phyloP scores from a whole-genome alignment of 2,797 vertebrate species.

The Bryconaethiops microstoma region DNA sequence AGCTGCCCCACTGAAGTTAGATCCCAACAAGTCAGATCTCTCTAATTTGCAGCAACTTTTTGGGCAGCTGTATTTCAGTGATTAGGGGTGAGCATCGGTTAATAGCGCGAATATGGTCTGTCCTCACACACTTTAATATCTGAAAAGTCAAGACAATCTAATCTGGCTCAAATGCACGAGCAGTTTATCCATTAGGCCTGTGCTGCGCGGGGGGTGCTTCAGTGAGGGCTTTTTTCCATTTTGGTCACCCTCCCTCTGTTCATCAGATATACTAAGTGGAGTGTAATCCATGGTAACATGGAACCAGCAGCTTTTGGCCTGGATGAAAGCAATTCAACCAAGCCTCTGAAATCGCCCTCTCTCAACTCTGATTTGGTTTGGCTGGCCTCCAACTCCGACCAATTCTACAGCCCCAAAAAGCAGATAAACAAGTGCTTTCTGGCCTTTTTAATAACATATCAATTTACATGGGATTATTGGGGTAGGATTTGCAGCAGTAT shows the following conservation, averaged over 20 bases:
- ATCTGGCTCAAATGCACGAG: constrained; percentile 50
- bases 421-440: constrained; percentile 53
- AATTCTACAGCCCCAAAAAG: constrained; percentile 51
- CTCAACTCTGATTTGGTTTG: constrained; percentile 56
- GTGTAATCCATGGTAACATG: constrained; percentile 66
- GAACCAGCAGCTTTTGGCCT: constrained; percentile 62
- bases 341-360: constrained; percentile 62
- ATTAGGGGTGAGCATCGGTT: constrained; percentile 16
- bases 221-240: constrained; percentile 50
- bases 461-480: constrained; percentile 53
- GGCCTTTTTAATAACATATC: constrained; percentile 56
- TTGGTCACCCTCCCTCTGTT: constrained; percentile 35
- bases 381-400: constrained; percentile 52
- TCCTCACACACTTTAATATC: constrained; percentile 44
- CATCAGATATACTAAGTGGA: constrained; percentile 66
- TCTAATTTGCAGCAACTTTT: background rate
- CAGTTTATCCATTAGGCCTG: constrained; percentile 52
- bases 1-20: background rate
- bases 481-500: constrained; percentile 41
- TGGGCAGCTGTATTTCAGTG: background rate
- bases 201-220: constrained; percentile 58
- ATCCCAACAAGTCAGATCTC: background rate
- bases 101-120: constrained; percentile 33
- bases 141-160: constrained; percentile 46
- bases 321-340: constrained; percentile 69